Base-by-base conservation (phyloP, 2,888 invertebrate species). In the Campoplex nolae region DNA sequence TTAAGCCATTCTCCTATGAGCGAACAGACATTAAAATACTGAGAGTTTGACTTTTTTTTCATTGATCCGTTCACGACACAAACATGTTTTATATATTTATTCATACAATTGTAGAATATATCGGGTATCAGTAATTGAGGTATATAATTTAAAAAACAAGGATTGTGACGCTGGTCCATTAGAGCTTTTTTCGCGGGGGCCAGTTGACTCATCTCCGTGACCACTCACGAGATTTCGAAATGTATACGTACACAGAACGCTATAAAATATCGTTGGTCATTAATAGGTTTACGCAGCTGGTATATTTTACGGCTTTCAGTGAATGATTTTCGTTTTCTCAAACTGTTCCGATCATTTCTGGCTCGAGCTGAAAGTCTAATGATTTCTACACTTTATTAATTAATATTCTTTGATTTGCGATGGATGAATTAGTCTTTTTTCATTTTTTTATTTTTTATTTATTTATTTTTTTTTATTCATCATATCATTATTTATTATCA, bases 211-310 rank as follows among this genome's bases (percentile, higher is more conserved):
- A 51, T 62, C 48, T 73, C 23, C 38, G 51, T n/a, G 54, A 67
- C 38, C 18, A 56, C 56, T 48, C 13, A 68, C 56, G 54, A 28
- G 23, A 68, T 75, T 75, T 54, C 65, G 18, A 54, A 54, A 65
- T 68, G 62, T 74, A 68, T 23, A 82, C 51, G 56, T 13, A 54
- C 51, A 28, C 65, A 51, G 51, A 65, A n/a, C 9, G 48, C 51
- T 68, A 23, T 23, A 23, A 68, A 23, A 68, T 76, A 35, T 45
- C 35, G 56, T 56, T 70, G 68, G 56, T 68, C 82, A 67, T 68
- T 75, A 67, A 74, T 81, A 45, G 68, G 45, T 75, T 82, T 82
- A 68, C 75, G 65, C 82, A 82, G 82, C 75, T 82, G 82, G 56
- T 68, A 56, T 32, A 2, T 35, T 75, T 70, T 58, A 35, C 32